Conservation (phyloP, 2,113 vertebrate species). For the Neodontobutis hainanensis region DNA sequence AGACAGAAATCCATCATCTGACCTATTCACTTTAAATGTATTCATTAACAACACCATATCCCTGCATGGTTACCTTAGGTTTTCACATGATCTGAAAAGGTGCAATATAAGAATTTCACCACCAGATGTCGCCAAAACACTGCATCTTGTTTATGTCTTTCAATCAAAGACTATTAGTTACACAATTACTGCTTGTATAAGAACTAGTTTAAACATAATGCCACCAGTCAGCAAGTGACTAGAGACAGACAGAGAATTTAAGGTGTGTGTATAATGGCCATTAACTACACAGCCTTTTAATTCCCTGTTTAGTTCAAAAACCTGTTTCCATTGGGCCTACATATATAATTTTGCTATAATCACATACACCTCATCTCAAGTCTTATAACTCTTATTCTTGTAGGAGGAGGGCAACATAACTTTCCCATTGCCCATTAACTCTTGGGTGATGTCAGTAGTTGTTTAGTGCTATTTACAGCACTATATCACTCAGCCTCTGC, state of each 20-base stretch:
- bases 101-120: no score
- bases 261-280: constrained; percentile 27
- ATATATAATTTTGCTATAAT: constrained; percentile 10
- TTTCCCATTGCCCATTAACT: constrained; percentile 14
- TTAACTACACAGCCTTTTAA: constrained; percentile 2
- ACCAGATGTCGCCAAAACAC: no score
- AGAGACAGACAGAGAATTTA: constrained; percentile 15
- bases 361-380: background rate
- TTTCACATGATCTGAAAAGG: no score
- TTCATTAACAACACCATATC: no score
- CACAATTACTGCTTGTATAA: no score
- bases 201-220: no score
- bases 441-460: constrained; percentile 18
- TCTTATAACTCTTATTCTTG: constrained; percentile 1
- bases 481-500: constrained; percentile 29
- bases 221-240: background rate
- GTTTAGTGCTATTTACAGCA: constrained; percentile 50
- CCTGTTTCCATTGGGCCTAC: background rate
- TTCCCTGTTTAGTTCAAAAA: background rate
- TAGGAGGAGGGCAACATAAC: constrained; percentile 13
- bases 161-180: no score
- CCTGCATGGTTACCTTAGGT: no score
- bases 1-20: no score
- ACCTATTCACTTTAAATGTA: no score
- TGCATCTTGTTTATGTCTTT: no score